Evolutionary conservation across 2,113 vertebrate species (phyloP).

Genomic region (Nettapus auritus): DNA sequence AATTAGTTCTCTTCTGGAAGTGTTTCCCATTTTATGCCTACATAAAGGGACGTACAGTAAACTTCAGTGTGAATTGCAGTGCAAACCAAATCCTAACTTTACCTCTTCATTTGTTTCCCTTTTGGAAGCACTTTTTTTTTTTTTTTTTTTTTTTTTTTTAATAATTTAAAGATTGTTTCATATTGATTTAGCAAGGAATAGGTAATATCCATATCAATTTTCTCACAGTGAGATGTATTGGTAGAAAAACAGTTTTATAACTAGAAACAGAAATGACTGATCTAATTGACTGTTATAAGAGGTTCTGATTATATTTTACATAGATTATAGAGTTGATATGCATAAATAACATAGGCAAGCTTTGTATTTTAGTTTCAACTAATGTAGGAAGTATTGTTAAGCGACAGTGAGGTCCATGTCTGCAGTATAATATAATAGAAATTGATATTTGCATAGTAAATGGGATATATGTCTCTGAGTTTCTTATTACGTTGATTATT

Average conservation of each 20-base stretch:
- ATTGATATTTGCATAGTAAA: not conserved
- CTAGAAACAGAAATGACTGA: conserved; percentile 41
- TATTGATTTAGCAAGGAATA: conserved; percentile 49
- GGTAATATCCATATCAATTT: conserved; percentile 40
- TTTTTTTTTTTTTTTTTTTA: not conserved
- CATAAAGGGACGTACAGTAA: not conserved
- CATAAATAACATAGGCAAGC: not conserved
- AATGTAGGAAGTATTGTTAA: not conserved
- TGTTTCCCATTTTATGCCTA: not conserved
- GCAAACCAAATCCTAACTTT: not conserved
- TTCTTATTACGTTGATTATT: conserved; percentile 14
- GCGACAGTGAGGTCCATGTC: not conserved
- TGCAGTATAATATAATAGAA: not conserved
- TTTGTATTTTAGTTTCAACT: not conserved
- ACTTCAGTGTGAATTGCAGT: not conserved
- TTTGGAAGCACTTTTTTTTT: not conserved
- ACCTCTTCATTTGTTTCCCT: not conserved
- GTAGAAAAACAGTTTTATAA: conserved; percentile 36
- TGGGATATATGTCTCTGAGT: not conserved
- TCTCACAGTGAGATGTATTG: not conserved
- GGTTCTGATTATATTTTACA: not conserved
- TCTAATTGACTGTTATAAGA: not conserved
- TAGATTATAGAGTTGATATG: not conserved
- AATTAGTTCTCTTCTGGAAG: conserved; percentile 34
- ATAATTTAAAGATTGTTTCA: not conserved